Base-by-base conservation (phyloP, 2,888 invertebrate species). In the Aplocera efformata region DNA sequence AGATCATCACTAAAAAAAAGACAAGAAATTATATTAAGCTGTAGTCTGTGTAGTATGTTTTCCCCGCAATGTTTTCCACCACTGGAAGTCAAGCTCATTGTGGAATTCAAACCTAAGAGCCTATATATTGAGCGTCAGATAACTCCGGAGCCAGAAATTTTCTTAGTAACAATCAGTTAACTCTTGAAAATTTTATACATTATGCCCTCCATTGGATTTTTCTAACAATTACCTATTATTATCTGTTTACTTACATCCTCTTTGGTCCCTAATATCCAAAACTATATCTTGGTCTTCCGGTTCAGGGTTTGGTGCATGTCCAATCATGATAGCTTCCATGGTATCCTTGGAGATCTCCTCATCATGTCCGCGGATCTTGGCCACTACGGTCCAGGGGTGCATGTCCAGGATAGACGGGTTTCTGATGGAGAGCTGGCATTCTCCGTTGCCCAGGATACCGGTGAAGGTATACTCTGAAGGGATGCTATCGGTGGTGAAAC, bases 301-400 rank as follows among this genome's bases (percentile, higher is more conserved):
- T 7, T 9, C 3, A 10, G 21, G 7, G 7, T 21, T 10, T 7
- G 5, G 10, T n/a, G 10, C 10, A 1, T 7, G 4, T 13, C 23
- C 26, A 24, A 42, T 28, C 6, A 40, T 6, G 7, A 50, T 34
- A 1, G 53, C 46, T 6, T 62, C 55, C 3, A 40, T 47, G 0
- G 70, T 66, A 13, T 48, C 49, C 26, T 57, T 60, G 10, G 58
- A 39, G 7, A 79, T 34, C 55, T 84, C 83, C 0, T 42, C 49
- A 5, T 63, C 56, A 1, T 58, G 58, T 0, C 72, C 76, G 0
- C 7, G 28, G 17, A 77, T 35, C 50, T 59, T 76, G 17, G 70
- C 72, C 1, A 60, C 72, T 7, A 85, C 60, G 1, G 75, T 74
- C 85, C 85, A 85, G 0, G 81, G 77, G 4, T 67, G 68, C 7